Base-by-base conservation (phyloP, 2,888 invertebrate species). In the Caradrina kadenii region DNA sequence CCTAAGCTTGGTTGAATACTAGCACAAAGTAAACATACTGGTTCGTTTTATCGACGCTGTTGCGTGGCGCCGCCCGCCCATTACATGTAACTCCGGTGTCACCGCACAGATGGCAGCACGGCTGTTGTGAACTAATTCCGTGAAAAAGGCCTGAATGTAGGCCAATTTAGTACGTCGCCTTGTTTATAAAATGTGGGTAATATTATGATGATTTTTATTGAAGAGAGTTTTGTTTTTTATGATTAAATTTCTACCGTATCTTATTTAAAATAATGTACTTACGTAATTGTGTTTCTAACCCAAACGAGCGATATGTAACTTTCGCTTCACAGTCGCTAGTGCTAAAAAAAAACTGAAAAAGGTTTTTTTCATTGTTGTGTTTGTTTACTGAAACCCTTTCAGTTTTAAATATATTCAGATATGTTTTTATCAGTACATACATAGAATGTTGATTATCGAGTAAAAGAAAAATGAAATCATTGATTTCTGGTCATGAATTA, bases 71-170 rank as follows among this genome's bases (percentile, higher is more conserved):
- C 69, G 39, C 55, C 79, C 76, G 74, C 76, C 77, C 73, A 80
- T 76, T 74, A 72, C 71, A 69, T 71, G 63, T 80, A 69, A 73
- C 70, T 79, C 52, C 53, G 35, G 31, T 58, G 65, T 64, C 63
- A 68, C 77, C 49, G 70, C 69, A 84, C 49, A 84, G 84, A 84
- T 82, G 82, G 82, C 84, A 72, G 67, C 83, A 75, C 65, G 39
- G 22, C 35, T 53, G 53, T 55, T 26, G 58, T 61, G 60, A 59
- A 69, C 70, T 50, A 61, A 71, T 66, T 70, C 49, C 45, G 21
- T 50, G 68, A 68, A 72, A 76, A 63, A 59, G 13, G n/a, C 54
- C 39, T 49, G 70, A 73, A 75, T 78, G 69, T 80, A 69, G 78
- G 78, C 58, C 69, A 78, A 56, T 64, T 54, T 35, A 21, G 42